Evolutionary conservation across 2,113 vertebrate genomes (phyloP), one percentile per base, ranked within the genome.

Genomic region (Sphaerodactylus townsendi): DNA sequence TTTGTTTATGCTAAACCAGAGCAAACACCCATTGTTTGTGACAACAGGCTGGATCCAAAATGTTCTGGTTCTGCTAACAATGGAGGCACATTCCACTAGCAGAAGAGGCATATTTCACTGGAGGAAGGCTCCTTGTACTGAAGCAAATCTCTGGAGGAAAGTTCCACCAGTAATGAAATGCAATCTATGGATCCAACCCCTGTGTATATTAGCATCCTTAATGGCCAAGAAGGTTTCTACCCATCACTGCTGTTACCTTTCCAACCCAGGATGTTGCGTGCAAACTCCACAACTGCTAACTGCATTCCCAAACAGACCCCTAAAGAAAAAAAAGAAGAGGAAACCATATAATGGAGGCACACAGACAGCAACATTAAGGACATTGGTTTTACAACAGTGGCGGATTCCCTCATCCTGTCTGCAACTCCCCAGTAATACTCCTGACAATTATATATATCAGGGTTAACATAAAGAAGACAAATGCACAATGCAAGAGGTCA

Each of bases 271-370:
- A 96, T 90, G 33, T 95, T 97, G 89, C 98, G 96, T 65, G 98
- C 97, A 92, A 98, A 99, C 82, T 99, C 98, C 76, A 98, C 98
- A 14, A 99, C 98, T 1, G 98, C 98, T 79, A 99, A 19, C 95
- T 99, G 98, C 98, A 99, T 99, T 79, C 98, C 98, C 71, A 99
- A 85, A 92, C 98, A 99, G 79, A 99, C 98, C n/a, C 98, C 98
- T 99, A 94, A 3, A 81, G 92, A 75, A 84, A 50, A 80, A 21
- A 56, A 28, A 28, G 59, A 9, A 62, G 59, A 62, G 23, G 21
- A 62, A 62, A 23, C 59, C 10, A 28, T 62, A 28, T 62, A 25
- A 62, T 62, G 59, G 5, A 62, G 59, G 59, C 28, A 62, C 59
- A 28, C 2, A 62, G 59, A 28, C 21, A 62, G 48, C 48, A 50